Evolutionary conservation across 2,888 invertebrate genomes (phyloP).

Genomic region (Trissolcus brochymenae): DNA sequence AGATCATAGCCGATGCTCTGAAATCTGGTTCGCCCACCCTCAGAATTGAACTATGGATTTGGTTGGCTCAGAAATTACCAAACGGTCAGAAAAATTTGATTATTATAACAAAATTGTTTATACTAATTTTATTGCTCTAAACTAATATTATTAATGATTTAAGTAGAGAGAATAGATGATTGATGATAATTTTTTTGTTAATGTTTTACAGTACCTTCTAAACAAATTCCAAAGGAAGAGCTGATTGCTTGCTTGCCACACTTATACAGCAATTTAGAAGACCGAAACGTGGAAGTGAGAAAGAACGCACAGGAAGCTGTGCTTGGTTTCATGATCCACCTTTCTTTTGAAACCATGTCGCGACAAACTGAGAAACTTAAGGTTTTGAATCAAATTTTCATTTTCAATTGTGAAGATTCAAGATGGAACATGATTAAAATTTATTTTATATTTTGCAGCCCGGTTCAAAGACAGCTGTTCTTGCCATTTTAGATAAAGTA

Average conservation of each 20-base stretch:
- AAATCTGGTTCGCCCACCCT: constrained; percentile 90
- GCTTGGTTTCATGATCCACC: constrained; percentile 93
- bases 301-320: constrained; percentile 93
- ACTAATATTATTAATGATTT: too few relatives aligned
- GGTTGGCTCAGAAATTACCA: constrained; percentile 90
- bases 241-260: constrained; percentile 85
- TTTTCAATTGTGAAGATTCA: too few relatives aligned
- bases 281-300: constrained; percentile 93
- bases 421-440: neutral
- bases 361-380: constrained; percentile 88
- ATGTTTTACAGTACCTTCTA: constrained; percentile 79
- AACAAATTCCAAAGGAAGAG: constrained; percentile 89
- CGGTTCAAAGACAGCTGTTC: constrained; percentile 86
- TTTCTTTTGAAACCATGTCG: constrained; percentile 88
- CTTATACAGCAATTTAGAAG: constrained; percentile 90
- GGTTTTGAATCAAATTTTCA: constrained; percentile 74
- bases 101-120: neutral
- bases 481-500: constrained; percentile 89
- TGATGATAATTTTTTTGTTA: too few relatives aligned
- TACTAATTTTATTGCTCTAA: constrained; percentile 1
- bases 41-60: constrained; percentile 88
- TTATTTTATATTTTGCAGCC: constrained; percentile 77
- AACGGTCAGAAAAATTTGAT: constrained; percentile 77
- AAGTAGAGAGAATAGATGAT: neutral
- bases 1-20: constrained; percentile 92